Conservation (phyloP, 2,797 vertebrate genomes). For the Takifugu rubripes region DNA sequence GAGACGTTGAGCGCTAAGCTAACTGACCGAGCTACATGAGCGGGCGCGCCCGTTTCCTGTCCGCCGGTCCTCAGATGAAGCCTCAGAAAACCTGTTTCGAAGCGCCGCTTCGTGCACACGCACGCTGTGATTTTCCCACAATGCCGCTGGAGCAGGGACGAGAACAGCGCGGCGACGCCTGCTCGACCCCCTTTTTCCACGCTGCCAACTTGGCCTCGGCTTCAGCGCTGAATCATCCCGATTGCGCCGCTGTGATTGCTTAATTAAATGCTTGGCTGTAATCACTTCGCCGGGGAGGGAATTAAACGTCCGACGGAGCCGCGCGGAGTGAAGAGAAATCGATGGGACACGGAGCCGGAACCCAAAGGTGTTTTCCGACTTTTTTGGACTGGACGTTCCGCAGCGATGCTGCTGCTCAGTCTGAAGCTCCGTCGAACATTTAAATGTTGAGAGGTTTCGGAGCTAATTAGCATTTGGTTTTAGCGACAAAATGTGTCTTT, state of each 20-base stretch:
- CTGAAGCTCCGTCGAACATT: slow-evolving; percentile 26
- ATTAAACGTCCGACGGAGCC: slow-evolving; percentile 72
- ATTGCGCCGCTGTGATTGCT: slow-evolving; percentile 70
- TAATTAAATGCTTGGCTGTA: slow-evolving; percentile 78
- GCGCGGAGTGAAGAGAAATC: slow-evolving; percentile 70
- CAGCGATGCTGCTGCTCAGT: slow-evolving; percentile 70
- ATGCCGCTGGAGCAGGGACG: slow-evolving; percentile 26
- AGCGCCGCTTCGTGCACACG: not conserved
- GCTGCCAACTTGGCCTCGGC: slow-evolving; percentile 49
- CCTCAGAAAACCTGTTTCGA: too few species aligned
- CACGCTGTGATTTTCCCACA: not conserved
- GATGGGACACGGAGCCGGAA: slow-evolving; percentile 65
- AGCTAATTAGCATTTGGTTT: not conserved
- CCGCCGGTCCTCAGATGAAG: too few species aligned
- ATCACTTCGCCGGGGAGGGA: slow-evolving; percentile 73
- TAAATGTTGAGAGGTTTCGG: slow-evolving; percentile 1
- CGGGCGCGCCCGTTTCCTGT: too few species aligned
- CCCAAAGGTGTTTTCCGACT: slow-evolving; percentile 71
- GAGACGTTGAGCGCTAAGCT: too few species aligned
- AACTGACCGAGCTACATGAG: too few species aligned
- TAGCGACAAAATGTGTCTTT: not conserved
- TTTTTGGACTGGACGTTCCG: slow-evolving; percentile 61
- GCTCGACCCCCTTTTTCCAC: slow-evolving; percentile 42
- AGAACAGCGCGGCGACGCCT: slow-evolving; percentile 40
- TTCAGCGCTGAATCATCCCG: slow-evolving; percentile 66